Evolutionary conservation across 2,797 vertebrate genomes (phyloP).

Genomic region (Anguilla pacifica): DNA sequence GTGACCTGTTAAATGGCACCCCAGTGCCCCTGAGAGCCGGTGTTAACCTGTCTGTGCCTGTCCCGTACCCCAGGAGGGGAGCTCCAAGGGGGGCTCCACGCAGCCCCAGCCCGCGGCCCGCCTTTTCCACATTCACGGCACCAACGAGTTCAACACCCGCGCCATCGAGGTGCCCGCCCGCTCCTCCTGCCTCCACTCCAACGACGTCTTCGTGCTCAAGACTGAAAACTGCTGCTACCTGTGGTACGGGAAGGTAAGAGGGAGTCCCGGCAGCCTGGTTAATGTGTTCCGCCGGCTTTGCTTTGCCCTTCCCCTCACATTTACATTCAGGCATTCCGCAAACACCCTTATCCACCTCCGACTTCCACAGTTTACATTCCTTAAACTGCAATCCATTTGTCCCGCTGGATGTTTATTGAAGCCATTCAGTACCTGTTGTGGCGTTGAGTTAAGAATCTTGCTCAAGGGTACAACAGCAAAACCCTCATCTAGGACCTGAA

Average conservation of each 20-base stretch:
- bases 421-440: background rate
- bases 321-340: background rate
- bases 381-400: background rate
- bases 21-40: too few relatives aligned
- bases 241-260: conserved; percentile 85
- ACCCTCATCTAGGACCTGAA: background rate
- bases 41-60: conserved; percentile 15
- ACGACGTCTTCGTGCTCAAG: conserved; percentile 84
- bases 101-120: conserved; percentile 59
- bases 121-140: conserved; percentile 81
- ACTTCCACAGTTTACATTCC: background rate
- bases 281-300: background rate
- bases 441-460: background rate
- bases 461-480: too few relatives aligned
- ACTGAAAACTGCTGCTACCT: conserved; percentile 78
- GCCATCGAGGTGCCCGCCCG: conserved; percentile 75
- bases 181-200: conserved; percentile 82
- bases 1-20: too few relatives aligned
- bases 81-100: conserved; percentile 50
- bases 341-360: background rate
- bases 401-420: background rate
- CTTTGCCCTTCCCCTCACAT: background rate
- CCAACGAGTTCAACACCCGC: conserved; percentile 78
- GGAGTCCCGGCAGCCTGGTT: conserved; percentile 5
- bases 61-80: conserved; percentile 70